Percentiles rank a stretch among this genome's conserved stretches.
Conservation (phyloP, 2,797 vertebrate species). For the Chanos chanos region DNA sequence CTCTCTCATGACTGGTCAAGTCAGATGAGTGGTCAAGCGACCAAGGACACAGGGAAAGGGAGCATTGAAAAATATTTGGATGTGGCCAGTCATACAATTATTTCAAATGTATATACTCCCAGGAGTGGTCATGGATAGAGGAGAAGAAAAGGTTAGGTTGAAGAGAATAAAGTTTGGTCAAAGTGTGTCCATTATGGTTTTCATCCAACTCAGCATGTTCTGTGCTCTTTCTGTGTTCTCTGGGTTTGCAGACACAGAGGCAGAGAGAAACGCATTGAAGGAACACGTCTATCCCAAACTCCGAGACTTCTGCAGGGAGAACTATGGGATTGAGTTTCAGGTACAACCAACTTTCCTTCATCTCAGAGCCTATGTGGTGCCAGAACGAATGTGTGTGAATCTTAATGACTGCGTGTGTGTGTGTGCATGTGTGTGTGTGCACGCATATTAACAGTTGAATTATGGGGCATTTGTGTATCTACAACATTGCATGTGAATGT, state of each 20-base stretch:
- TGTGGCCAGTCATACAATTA: too few species aligned
- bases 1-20: too few species aligned
- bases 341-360: constrained; percentile 59
- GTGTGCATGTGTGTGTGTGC: too few species aligned
- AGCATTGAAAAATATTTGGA: too few species aligned
- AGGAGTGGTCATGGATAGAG: neutral
- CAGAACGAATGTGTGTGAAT: too few species aligned
- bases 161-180: neutral
- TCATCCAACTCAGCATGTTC: neutral
- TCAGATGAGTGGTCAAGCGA: too few species aligned
- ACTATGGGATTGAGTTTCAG: constrained; percentile 98
- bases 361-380: too few species aligned
- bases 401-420: too few species aligned
- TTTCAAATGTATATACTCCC: neutral
- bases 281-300: constrained; percentile 96
- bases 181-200: neutral
- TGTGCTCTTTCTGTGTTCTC: neutral
- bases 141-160: neutral
- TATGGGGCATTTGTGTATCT: too few species aligned
- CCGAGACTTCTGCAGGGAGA: constrained; percentile 98
- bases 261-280: constrained; percentile 90
- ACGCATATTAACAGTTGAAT: too few species aligned
- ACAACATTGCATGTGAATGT: too few species aligned
- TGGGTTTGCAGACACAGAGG: constrained; percentile 83
- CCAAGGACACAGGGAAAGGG: too few species aligned